Evolutionary conservation across 2,113 vertebrate species (phyloP).

Genomic region (Engystomops pustulosus): DNA sequence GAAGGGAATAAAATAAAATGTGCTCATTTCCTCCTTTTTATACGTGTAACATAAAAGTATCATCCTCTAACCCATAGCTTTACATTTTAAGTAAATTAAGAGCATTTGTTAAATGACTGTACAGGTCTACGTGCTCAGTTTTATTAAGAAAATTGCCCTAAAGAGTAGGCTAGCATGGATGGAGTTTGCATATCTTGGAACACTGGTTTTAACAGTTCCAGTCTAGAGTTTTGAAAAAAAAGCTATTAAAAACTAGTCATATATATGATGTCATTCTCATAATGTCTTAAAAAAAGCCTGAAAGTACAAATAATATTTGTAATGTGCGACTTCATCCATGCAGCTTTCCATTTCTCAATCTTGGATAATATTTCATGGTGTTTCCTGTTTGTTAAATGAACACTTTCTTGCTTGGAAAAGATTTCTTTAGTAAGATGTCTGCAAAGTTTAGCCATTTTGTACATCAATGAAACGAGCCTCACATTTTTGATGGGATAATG

Average conservation of each 20-base stretch:
- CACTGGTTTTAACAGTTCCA: constrained; percentile 70
- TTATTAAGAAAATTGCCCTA: constrained; percentile 65
- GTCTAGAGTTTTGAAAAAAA: constrained; percentile 73
- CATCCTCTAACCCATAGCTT: constrained; percentile 60
- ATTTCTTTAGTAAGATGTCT: constrained; percentile 70
- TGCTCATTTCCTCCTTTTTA: constrained; percentile 70
- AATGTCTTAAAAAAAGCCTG: constrained; percentile 63
- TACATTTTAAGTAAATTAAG: constrained; percentile 52
- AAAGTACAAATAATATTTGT: constrained; percentile 86
- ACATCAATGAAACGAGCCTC: constrained; percentile 44
- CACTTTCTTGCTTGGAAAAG: constrained; percentile 71
- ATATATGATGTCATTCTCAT: constrained; percentile 79
- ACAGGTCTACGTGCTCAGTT: constrained; percentile 62
- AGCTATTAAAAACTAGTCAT: constrained; percentile 79
- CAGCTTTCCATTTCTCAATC: constrained; percentile 80
- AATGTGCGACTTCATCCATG: constrained; percentile 82
- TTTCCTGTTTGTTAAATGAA: constrained; percentile 78
- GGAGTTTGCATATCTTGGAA: constrained; percentile 66
- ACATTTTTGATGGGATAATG: constrained; percentile 42
- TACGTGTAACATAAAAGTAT: constrained; percentile 63
- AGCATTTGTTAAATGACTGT: constrained; percentile 46
- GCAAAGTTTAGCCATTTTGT: constrained; percentile 69
- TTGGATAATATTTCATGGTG: constrained; percentile 72
- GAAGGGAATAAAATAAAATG: constrained; percentile 65
- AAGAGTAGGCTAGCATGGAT: constrained; percentile 67